A percentile compares a stretch with the other conserved stretches of the same genome.
Evolutionary conservation across 92 coral and sea anemone genomes (phyloP).

Genomic region (Phymanthus crucifer): DNA sequence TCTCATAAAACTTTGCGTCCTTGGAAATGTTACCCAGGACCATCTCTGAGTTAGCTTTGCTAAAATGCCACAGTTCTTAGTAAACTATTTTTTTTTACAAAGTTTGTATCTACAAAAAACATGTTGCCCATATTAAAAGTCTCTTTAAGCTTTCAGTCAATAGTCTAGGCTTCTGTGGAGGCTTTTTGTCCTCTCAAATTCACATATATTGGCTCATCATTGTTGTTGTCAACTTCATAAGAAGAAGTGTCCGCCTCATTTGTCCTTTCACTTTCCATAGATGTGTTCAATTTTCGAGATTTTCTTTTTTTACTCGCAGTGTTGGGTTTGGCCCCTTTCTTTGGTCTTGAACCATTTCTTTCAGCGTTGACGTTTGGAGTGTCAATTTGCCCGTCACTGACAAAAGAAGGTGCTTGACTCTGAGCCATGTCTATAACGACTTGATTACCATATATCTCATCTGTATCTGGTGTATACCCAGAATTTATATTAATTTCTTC

Average conservation of each 20-base stretch:
- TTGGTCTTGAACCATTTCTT: not conserved
- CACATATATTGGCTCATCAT: not conserved
- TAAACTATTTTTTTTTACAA: too few relatives aligned
- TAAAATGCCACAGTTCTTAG: too few relatives aligned
- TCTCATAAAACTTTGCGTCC: too few relatives aligned
- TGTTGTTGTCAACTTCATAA: not conserved
- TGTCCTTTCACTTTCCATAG: constrained; percentile 2
- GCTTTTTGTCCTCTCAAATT: not conserved
- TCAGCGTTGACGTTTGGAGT: not conserved
- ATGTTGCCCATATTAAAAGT: too few relatives aligned
- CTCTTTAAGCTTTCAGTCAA: not conserved
- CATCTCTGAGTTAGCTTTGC: too few relatives aligned
- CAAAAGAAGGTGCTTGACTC: not conserved
- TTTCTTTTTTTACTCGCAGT: not conserved
- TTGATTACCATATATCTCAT: constrained; percentile 7
- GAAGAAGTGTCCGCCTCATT: not conserved
- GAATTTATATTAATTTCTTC: not conserved
- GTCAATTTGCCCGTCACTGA: not conserved
- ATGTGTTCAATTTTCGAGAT: not conserved
- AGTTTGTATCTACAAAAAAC: too few relatives aligned
- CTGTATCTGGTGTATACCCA: not conserved
- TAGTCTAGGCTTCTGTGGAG: not conserved
- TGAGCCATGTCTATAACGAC: not conserved
- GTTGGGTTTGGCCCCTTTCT: not conserved
- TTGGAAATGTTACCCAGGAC: too few relatives aligned